These are phyloP conservation scores for Drosophila demipolita DNA, from an alignment of 2,888 invertebrate species.

Conservation along the genomic window DNA sequence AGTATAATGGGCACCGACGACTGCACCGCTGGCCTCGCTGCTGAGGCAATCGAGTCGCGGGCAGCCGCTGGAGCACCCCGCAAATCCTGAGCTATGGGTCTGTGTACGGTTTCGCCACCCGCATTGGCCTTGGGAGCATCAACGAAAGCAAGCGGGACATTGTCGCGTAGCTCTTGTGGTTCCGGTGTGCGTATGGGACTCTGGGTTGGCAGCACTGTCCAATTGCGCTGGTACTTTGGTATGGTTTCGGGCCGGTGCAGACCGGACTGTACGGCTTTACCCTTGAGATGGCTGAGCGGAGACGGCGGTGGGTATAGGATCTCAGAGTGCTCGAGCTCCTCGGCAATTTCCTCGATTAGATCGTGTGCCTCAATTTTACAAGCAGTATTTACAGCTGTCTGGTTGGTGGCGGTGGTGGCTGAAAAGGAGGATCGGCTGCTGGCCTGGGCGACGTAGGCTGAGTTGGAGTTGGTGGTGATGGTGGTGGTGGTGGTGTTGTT, in stretches of 20 bases:
- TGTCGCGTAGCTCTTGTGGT: slow-evolving; percentile 85
- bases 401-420: slow-evolving; percentile 24
- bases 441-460: slow-evolving; percentile 30
- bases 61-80: slow-evolving; percentile 50
- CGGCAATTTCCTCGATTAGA: slow-evolving; percentile 81
- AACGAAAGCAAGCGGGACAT: slow-evolving; percentile 85
- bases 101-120: slow-evolving; percentile 65
- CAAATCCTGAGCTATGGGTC: slow-evolving; percentile 70
- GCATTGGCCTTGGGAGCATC: slow-evolving; percentile 75
- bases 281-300: slow-evolving; percentile 82
- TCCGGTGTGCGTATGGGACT: slow-evolving; percentile 87
- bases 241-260: slow-evolving; percentile 88
- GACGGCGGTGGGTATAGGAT: slow-evolving; percentile 83
- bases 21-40: slow-evolving; percentile 41
- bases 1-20: slow-evolving; percentile 81
- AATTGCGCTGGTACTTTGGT: slow-evolving; percentile 88
- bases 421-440: slow-evolving; percentile 43
- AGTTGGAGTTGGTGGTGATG: slow-evolving; percentile 29
- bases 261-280: slow-evolving; percentile 85
- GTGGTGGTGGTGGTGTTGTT: slow-evolving; percentile 65
- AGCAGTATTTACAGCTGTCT: slow-evolving; percentile 39
- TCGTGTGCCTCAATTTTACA: slow-evolving; percentile 72
- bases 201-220: slow-evolving; percentile 87
- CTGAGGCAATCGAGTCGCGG: slow-evolving; percentile 47
- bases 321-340: slow-evolving; percentile 82